Conservation (phyloP, 2,113 vertebrate genomes). For the Channa maculata region DNA sequence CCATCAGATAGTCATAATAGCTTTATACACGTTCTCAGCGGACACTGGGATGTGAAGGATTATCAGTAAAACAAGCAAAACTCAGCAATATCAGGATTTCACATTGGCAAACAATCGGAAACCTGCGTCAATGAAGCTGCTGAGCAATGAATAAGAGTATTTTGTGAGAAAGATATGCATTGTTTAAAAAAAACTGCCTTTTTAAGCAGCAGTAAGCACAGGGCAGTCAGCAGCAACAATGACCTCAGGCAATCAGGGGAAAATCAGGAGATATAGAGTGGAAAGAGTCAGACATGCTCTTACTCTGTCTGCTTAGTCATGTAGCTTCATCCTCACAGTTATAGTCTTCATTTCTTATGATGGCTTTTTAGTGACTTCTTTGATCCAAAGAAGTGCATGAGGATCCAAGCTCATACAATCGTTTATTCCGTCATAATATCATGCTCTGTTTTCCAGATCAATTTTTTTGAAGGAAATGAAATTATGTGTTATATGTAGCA, state of each 20-base stretch:
- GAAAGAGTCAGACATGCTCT: conserved; percentile 17
- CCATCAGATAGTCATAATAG: conserved; percentile 48
- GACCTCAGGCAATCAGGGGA: conserved; percentile 56
- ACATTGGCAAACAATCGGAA: conserved; percentile 8
- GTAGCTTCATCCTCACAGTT: conserved; percentile 20
- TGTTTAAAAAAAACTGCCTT: conserved; percentile 48
- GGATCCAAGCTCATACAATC: neutral
- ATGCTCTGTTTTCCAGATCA: neutral
- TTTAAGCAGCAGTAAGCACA: conserved; percentile 51
- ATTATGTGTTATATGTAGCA: neutral
- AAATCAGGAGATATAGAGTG: conserved; percentile 35
- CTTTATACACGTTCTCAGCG: conserved; percentile 11
- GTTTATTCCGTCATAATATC: neutral
- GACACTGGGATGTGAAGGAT: conserved; percentile 45
- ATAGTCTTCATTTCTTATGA: neutral
- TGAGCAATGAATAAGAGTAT: conserved; percentile 28
- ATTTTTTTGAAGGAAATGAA: neutral
- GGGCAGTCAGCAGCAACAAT: conserved; percentile 60
- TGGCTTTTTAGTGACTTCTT: neutral
- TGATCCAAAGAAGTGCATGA: neutral
- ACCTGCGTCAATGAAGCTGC: conserved; percentile 28
- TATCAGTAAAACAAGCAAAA: conserved; percentile 28
- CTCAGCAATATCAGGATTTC: neutral
- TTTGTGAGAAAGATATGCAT: conserved; percentile 1
- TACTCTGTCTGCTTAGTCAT: neutral